phyloP scores from a whole-genome alignment of 2,797 vertebrate genomes.

The Fistularia commersonii region DNA sequence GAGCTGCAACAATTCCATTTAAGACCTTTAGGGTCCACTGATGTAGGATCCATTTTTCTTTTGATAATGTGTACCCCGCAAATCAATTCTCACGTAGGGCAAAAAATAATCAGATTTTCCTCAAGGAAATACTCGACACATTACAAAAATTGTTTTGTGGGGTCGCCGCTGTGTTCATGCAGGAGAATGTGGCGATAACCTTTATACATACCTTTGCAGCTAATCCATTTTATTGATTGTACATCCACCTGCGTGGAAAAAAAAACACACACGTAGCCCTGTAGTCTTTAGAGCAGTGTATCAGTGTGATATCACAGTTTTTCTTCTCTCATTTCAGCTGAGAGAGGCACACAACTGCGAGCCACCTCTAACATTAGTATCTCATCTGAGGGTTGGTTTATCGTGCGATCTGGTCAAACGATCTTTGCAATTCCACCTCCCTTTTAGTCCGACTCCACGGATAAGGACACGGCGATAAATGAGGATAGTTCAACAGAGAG shows the following conservation, averaged over 20 bases:
- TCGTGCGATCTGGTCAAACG: conserved; percentile 46
- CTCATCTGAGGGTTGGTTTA: conserved; percentile 66
- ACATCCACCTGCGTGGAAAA: conserved; percentile 53
- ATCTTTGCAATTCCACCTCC: conserved; percentile 48
- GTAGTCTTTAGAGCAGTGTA: conserved; percentile 57
- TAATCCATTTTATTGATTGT: conserved; percentile 79
- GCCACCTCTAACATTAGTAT: conserved; percentile 45
- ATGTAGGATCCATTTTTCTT: conserved; percentile 37
- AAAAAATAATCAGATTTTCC: conserved; percentile 67
- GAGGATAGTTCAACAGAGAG: conserved; percentile 14
- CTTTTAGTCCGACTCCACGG: conserved; percentile 54
- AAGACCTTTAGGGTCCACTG: conserved; percentile 9
- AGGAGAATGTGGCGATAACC: conserved; percentile 65
- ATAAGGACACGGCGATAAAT: conserved; percentile 42
- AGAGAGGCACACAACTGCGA: conserved; percentile 38
- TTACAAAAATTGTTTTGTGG: conserved; percentile 67
- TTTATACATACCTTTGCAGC: conserved; percentile 73
- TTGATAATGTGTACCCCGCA: conserved; percentile 51
- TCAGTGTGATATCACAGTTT: conserved; percentile 62
- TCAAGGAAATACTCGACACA: conserved; percentile 51
- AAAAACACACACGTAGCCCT: conserved; percentile 20
- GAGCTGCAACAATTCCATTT: conserved; percentile 30
- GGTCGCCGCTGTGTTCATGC: conserved; percentile 57
- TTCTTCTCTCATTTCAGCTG: conserved; percentile 47
- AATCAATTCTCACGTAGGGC: conserved; percentile 56